Evolutionary conservation across 2,113 vertebrate genomes (phyloP).

Genomic region (Rallus limicola): DNA sequence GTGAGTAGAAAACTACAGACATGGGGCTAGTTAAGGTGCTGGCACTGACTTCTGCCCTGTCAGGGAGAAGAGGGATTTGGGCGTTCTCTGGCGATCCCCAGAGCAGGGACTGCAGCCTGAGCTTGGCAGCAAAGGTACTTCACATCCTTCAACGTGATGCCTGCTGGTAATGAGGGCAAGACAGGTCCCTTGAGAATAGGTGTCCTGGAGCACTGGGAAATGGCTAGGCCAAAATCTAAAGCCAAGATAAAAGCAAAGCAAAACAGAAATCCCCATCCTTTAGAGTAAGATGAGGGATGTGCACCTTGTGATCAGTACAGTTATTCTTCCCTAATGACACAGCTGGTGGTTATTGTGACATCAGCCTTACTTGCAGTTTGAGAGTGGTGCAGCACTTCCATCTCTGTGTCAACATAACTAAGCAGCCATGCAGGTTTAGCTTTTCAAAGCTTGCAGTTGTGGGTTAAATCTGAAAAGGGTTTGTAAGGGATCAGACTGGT

Average conservation of each 20-base stretch:
- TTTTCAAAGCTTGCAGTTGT: neutral
- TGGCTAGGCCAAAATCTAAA: neutral
- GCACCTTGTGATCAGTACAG: neutral
- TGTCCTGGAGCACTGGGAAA: neutral
- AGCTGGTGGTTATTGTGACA: neutral
- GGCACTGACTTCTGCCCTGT: neutral
- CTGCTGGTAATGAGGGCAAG: constrained; percentile 2
- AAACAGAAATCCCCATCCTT: neutral
- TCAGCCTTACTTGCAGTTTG: neutral
- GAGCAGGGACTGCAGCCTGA: constrained; percentile 19
- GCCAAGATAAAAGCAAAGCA: neutral
- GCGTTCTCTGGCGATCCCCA: neutral
- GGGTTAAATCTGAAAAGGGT: neutral
- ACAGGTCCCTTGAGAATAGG: neutral
- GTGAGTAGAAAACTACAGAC: neutral
- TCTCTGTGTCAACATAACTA: neutral
- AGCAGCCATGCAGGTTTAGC: neutral
- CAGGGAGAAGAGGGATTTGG: neutral
- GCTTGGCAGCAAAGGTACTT: neutral
- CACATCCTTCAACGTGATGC: neutral
- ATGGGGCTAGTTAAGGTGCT: neutral
- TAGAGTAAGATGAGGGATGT: neutral
- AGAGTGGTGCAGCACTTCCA: neutral
- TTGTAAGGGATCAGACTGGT: neutral
- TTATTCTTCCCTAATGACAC: neutral